Percentiles rank a stretch among this genome's conserved stretches.
Evolutionary conservation across 2,888 invertebrate species (phyloP).

Genomic region (Conchocele bisecta): DNA sequence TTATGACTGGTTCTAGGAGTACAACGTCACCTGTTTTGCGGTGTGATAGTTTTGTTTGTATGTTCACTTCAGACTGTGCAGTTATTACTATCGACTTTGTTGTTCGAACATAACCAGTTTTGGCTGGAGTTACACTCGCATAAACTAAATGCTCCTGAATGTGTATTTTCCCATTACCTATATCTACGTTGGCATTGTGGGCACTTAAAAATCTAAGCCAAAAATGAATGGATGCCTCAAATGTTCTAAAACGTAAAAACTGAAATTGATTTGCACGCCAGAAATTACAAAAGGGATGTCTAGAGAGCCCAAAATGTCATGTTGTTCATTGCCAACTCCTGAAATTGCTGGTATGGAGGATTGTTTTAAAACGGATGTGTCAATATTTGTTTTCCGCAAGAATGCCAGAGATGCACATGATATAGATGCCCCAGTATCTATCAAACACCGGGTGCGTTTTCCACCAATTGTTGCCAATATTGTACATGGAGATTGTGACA

Average conservation of each 20-base stretch:
- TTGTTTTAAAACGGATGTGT: not conserved
- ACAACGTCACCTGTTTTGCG: not conserved
- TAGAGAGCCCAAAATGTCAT: not conserved
- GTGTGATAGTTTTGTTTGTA: not conserved
- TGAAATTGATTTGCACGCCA: not conserved
- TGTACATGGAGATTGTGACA: too few species aligned
- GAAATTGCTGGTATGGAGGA: not conserved
- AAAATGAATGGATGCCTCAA: not conserved
- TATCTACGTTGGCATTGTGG: not conserved
- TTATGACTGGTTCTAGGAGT: not conserved
- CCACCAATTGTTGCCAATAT: not conserved
- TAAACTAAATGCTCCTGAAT: not conserved
- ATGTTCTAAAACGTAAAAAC: not conserved
- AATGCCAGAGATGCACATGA: not conserved
- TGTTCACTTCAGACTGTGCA: not conserved
- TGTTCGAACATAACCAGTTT: not conserved
- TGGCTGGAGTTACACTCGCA: not conserved
- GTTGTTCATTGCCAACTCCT: not conserved
- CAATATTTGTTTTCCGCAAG: not conserved
- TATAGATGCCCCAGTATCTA: not conserved
- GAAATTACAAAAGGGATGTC: not conserved
- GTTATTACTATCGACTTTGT: not conserved
- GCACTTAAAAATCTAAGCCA: not conserved
- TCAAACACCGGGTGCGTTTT: constrained; percentile 1
- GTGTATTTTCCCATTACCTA: not conserved